These are phyloP conservation scores for Deroptyus accipitrinus DNA, from an alignment of 2,113 vertebrate species.

Conservation along the genomic window DNA sequence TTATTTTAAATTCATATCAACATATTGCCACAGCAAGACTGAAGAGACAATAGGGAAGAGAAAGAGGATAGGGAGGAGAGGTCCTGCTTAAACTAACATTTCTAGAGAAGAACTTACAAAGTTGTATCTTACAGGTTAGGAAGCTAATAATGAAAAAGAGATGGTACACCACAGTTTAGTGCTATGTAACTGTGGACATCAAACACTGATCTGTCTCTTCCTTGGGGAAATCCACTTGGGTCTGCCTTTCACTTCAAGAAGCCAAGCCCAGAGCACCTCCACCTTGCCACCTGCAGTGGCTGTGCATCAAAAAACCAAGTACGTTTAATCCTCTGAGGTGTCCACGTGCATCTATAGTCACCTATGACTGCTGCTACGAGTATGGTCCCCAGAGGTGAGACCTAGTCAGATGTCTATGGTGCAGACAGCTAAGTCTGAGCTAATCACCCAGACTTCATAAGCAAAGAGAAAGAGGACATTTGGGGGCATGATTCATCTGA, in stretches of 20 bases:
- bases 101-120: not conserved
- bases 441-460: conserved; percentile 11
- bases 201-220: not conserved
- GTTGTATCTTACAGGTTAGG: not conserved
- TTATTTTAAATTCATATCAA: not conserved
- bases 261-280: not conserved
- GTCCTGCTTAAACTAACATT: not conserved
- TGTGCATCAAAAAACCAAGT: not conserved
- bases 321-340: not conserved
- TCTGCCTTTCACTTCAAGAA: not conserved
- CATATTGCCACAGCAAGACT: not conserved
- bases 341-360: not conserved
- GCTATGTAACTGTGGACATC: not conserved
- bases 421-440: conserved; percentile 33
- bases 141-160: not conserved
- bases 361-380: not conserved
- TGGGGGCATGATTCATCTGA: conserved; percentile 49
- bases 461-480: conserved; percentile 39
- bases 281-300: not conserved
- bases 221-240: not conserved
- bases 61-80: not conserved
- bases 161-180: not conserved
- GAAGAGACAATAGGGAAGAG: not conserved
- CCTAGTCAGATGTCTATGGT: not conserved
- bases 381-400: not conserved